These are phyloP conservation scores for Tenebrio molitor DNA, from an alignment of 1,140 invertebrate genomes.

Conservation along the genomic window DNA sequence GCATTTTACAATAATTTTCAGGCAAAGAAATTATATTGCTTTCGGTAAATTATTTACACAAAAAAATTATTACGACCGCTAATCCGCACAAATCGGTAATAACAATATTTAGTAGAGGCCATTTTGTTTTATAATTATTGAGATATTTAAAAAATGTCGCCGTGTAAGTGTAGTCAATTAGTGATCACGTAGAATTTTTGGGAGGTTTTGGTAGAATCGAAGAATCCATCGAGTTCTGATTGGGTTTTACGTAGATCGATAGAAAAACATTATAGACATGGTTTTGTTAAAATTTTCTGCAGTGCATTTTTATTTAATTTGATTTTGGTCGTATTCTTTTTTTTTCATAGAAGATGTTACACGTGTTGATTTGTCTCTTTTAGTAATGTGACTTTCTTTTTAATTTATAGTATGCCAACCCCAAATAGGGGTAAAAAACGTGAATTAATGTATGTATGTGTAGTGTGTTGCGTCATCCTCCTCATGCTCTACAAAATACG, in stretches of 20 bases:
- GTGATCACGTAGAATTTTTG: background rate
- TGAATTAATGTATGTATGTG: slow-evolving; percentile 67
- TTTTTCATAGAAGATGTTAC: slow-evolving; percentile 23
- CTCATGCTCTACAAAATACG: slow-evolving; percentile 66
- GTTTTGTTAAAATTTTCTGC: slow-evolving; percentile 14
- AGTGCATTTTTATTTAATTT: background rate
- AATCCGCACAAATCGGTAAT: no score
- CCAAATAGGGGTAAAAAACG: slow-evolving; percentile 66
- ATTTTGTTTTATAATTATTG: no score
- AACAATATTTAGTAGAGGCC: no score
- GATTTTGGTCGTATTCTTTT: slow-evolving; percentile 1
- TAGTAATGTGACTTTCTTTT: slow-evolving; percentile 53
- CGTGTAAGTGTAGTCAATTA: slow-evolving; percentile 1
- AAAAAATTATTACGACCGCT: no score
- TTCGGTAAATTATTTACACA: no score
- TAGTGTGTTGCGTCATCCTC: slow-evolving; percentile 65
- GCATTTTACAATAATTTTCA: no score
- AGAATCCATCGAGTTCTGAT: no score
- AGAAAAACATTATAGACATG: no score
- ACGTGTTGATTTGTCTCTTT: slow-evolving; percentile 17
- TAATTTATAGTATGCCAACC: slow-evolving; percentile 65
- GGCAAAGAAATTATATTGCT: no score
- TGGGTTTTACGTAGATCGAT: no score
- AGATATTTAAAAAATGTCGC: slow-evolving; percentile 9
- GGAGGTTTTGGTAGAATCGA: background rate